Percentiles rank a stretch among this genome's conserved stretches.
phyloP scores from a whole-genome alignment of 2,113 vertebrate species.

The Ascaphus truei region DNA sequence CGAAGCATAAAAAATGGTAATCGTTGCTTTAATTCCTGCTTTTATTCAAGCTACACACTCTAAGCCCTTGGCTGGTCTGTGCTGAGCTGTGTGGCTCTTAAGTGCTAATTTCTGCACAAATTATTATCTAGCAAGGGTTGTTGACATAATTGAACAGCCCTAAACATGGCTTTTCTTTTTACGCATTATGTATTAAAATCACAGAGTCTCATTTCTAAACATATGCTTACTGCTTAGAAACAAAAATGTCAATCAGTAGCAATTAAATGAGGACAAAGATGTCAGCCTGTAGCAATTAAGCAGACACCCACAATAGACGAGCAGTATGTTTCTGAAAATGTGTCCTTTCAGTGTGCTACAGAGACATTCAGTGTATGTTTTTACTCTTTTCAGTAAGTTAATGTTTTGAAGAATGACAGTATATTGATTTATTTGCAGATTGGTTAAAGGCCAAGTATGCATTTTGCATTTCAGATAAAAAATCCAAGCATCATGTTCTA shows the following conservation, averaged over 20 bases:
- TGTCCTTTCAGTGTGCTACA: slow-evolving; percentile 8
- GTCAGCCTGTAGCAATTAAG: slow-evolving; percentile 28
- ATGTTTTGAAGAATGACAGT: slow-evolving; percentile 9
- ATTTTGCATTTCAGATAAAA: slow-evolving; percentile 60
- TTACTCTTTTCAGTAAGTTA: background rate
- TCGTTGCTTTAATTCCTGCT: slow-evolving; percentile 16
- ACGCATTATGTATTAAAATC: slow-evolving; percentile 22
- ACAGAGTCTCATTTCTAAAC: slow-evolving; percentile 24
- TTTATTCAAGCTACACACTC: background rate
- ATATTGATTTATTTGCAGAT: background rate
- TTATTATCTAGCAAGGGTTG: slow-evolving; percentile 28
- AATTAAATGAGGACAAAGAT: slow-evolving; percentile 32
- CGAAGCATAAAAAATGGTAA: slow-evolving; percentile 11
- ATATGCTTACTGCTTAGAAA: slow-evolving; percentile 27
- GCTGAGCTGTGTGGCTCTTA: slow-evolving; percentile 25
- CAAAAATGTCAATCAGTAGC: slow-evolving; percentile 31
- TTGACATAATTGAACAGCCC: slow-evolving; percentile 33
- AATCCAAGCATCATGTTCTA: slow-evolving; percentile 45
- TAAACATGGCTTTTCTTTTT: slow-evolving; percentile 28
- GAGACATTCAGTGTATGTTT: background rate
- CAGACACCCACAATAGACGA: background rate
- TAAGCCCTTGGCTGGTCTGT: background rate
- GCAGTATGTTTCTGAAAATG: slow-evolving; percentile 27
- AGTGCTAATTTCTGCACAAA: slow-evolving; percentile 31
- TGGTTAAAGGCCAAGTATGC: slow-evolving; percentile 14